Evolutionary conservation across 1,140 invertebrate genomes (phyloP), one percentile per base, ranked within the genome.

Genomic region (Drosophila tropicalis): DNA sequence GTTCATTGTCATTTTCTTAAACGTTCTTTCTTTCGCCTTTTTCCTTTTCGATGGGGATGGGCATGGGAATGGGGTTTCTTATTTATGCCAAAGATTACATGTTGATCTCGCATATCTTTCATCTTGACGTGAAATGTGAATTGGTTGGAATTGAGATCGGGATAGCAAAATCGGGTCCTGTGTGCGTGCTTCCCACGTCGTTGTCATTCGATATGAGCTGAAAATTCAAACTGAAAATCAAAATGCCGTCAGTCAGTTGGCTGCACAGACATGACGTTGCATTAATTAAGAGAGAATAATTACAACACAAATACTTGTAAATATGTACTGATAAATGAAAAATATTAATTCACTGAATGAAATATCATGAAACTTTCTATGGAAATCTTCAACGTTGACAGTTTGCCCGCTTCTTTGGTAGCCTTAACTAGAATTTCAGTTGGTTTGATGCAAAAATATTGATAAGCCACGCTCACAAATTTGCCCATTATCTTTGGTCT

Each of bases 91-190:
- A 86, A 86, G 83, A 86, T 86, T 86, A 89, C 83, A 86, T 87
- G 83, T 86, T 86, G 83, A 86, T 86, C 83, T 86, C 83, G 83
- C 84, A 83, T 86, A 86, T 86, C 83, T 86, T 86, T 86, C 76
- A 86, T 86, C 84, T 86, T 73, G 71, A 76, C 72, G 75, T 66
- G 41, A 62, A 62, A 62, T 69, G 64, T 44, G 71, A 72, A 74
- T 79, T 61, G 65, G 61, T 65, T 44, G 47, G 41, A 19, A 51
- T 51, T 51, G 44, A 39, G 60, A 62, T 44, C 22, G 60, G 19
- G 60, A 22, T 39, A 54, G 58, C 34, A n/a, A 15, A 10, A 47
- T 44, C 34, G 41, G 19, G 68, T 67, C 62, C 36, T 76, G 54
- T 64, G 78, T 84, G 77, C 81, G 78, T 84, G 81, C 82, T 86